phyloP scores from a whole-genome alignment of 2,797 vertebrate species.

The Rhynchotus rufescens region DNA sequence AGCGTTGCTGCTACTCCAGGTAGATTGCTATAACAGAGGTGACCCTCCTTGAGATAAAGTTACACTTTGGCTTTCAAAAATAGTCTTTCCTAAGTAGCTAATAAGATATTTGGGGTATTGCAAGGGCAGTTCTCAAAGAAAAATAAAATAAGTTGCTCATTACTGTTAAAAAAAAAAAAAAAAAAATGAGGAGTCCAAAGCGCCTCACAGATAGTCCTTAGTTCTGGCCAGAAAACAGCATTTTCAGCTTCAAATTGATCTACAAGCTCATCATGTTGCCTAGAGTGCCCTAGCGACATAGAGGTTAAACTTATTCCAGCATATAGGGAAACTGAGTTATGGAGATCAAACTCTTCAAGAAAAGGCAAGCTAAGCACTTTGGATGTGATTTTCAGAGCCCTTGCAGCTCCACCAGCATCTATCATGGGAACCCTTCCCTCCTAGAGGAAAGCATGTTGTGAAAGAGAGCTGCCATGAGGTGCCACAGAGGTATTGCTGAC shows the following conservation, averaged over 20 bases:
- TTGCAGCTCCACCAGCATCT: neutral
- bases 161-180: neutral
- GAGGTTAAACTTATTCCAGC: neutral
- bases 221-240: neutral
- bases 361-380: neutral
- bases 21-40: neutral
- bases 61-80: rapidly evolving
- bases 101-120: neutral
- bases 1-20: neutral
- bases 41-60: neutral
- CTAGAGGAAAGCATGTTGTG: neutral
- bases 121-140: neutral
- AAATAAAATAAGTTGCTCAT: neutral
- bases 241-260: neutral
- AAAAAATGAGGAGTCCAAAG: neutral
- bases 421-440: neutral
- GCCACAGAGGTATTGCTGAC: neutral
- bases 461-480: conserved; percentile 12
- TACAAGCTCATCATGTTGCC: neutral
- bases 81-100: neutral
- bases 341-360: neutral
- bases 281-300: rapidly evolving
- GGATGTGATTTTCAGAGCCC: neutral
- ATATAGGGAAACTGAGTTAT: neutral
- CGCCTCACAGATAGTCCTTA: neutral